These are phyloP conservation scores for Papilio helenus DNA, from an alignment of 1,140 invertebrate genomes.

Conservation along the genomic window DNA sequence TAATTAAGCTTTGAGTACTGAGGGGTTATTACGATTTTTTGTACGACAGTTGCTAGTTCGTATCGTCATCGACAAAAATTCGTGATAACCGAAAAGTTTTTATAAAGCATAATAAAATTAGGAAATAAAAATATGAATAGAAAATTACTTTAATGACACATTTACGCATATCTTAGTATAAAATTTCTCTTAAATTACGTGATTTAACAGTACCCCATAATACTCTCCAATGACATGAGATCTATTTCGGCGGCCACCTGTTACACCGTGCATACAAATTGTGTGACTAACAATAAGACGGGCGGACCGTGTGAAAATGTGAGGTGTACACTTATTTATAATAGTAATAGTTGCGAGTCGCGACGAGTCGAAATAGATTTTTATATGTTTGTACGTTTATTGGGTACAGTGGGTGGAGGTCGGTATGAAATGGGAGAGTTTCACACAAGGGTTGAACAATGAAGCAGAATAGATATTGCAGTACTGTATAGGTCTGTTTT, in stretches of 20 bases:
- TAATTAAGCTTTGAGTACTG: too few species aligned
- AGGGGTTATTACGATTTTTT: too few species aligned
- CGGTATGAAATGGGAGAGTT: conserved; percentile 19
- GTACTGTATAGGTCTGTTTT: too few species aligned
- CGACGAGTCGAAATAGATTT: conserved; percentile 48
- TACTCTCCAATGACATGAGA: conserved; percentile 20
- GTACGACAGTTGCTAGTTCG: too few species aligned
- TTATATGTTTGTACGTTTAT: conserved; percentile 46
- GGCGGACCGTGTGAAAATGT: conserved; percentile 47
- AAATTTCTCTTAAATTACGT: background rate
- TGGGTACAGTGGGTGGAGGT: conserved; percentile 42
- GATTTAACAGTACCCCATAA: background rate
- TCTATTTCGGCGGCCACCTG: conserved; percentile 44
- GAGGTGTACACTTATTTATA: conserved; percentile 47
- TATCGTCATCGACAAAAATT: too few species aligned
- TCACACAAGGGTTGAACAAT: background rate
- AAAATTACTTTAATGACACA: too few species aligned
- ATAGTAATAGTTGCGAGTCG: conserved; percentile 45
- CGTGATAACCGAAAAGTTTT: too few species aligned
- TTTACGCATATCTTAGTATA: background rate
- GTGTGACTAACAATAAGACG: conserved; percentile 46
- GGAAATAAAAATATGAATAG: too few species aligned
- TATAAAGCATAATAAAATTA: too few species aligned
- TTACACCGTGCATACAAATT: conserved; percentile 35
- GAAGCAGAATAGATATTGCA: too few species aligned